phyloP scores from a whole-genome alignment of 53 echinoderm and acorn worm species.

The Stichopus horrens region DNA sequence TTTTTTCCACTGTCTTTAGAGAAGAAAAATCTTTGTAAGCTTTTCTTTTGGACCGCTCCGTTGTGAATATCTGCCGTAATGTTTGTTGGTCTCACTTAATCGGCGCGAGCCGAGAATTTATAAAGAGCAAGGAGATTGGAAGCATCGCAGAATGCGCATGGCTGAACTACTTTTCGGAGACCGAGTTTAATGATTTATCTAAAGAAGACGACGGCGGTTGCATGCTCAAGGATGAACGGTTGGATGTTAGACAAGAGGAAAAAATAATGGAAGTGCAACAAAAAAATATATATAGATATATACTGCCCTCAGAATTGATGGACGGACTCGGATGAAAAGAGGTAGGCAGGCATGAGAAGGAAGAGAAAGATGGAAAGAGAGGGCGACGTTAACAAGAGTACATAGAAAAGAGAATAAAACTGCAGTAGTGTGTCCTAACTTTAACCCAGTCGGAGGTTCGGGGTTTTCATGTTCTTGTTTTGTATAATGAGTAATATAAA shows the following conservation, averaged over 20 bases:
- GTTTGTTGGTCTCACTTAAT: constrained; percentile 8
- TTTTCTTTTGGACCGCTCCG: not conserved
- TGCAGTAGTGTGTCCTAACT: too few species aligned
- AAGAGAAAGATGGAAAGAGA: not conserved
- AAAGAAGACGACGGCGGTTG: constrained; percentile 1
- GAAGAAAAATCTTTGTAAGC: not conserved
- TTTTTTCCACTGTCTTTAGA: not conserved
- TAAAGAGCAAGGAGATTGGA: not conserved
- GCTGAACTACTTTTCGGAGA: constrained; percentile 48
- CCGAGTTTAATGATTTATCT: constrained; percentile 31
- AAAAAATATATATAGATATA: not conserved
- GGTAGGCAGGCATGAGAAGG: not conserved
- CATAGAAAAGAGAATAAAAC: too few species aligned
- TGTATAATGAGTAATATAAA: too few species aligned
- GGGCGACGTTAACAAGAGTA: not conserved
- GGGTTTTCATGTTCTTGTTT: too few species aligned
- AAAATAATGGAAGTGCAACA: not conserved
- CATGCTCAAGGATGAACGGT: constrained; percentile 12
- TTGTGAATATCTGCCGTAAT: not conserved
- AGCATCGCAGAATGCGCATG: constrained; percentile 32
- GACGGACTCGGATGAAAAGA: not conserved
- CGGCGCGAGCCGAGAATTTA: constrained; percentile 46
- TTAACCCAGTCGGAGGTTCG: too few species aligned
- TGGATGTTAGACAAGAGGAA: not conserved
- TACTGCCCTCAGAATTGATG: not conserved